Evolutionary conservation across 2,888 invertebrate species (phyloP).

Genomic region (Onthophagus sagittarius): DNA sequence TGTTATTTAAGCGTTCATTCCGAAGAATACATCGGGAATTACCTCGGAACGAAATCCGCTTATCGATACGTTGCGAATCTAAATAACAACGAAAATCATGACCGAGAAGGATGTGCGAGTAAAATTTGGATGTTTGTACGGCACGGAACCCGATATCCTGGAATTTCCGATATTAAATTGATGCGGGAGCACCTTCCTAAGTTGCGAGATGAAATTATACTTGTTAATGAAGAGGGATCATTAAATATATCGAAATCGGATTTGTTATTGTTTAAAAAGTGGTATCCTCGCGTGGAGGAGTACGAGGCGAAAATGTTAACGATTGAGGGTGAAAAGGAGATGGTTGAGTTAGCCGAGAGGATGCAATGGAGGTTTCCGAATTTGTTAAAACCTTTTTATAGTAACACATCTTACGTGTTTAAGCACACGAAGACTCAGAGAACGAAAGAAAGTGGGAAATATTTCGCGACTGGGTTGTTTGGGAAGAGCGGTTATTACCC

Average conservation of each 20-base stretch:
- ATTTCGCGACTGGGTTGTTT: conserved; percentile 74
- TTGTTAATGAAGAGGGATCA: conserved; percentile 19
- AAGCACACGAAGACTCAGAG: conserved; percentile 75
- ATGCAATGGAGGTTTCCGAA: conserved; percentile 67
- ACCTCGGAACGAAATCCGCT: conserved; percentile 67
- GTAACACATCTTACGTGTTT: conserved; percentile 60
- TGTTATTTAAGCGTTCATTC: not conserved
- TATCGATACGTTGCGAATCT: conserved; percentile 67
- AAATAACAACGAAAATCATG: conserved; percentile 57
- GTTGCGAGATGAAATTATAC: conserved; percentile 53
- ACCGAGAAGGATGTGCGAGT: conserved; percentile 44
- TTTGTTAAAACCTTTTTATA: conserved; percentile 57
- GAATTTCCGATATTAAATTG: conserved; percentile 37
- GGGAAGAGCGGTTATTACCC: conserved; percentile 65
- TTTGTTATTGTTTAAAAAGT: conserved; percentile 52
- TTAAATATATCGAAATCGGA: conserved; percentile 14
- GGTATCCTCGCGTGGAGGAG: conserved; percentile 54
- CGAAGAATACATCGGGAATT: conserved; percentile 39
- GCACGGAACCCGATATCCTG: conserved; percentile 76
- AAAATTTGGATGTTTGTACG: conserved; percentile 74
- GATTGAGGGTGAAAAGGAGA: conserved; percentile 68
- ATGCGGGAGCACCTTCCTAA: conserved; percentile 53
- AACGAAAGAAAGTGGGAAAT: conserved; percentile 68
- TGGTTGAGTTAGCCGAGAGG: conserved; percentile 64
- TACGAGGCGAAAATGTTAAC: conserved; percentile 59